A percentile compares a stretch with the other conserved stretches of the same genome.
Evolutionary conservation across 2,888 invertebrate species (phyloP).

Genomic region (Parthenolecanium corni): DNA sequence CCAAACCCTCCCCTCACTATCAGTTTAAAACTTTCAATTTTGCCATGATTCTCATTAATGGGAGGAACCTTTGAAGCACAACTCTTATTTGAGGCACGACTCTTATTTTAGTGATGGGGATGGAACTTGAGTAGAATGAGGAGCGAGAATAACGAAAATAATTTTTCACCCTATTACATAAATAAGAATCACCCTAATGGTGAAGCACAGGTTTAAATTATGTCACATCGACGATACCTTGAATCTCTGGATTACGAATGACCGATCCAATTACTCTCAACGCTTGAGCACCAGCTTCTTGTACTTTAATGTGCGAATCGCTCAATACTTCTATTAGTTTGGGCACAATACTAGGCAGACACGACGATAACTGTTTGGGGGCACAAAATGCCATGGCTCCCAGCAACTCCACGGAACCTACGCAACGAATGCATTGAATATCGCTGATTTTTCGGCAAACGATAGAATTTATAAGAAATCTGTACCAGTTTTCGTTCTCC

Average conservation of each 20-base stretch:
- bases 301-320: conserved; percentile 94
- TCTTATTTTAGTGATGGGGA: no score
- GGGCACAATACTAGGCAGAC: conserved; percentile 95
- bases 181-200: no score
- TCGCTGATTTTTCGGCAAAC: not conserved
- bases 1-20: no score
- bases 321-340: conserved; percentile 91
- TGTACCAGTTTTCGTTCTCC: conserved; percentile 88
- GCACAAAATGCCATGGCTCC: conserved; percentile 99
- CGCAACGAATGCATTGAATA: conserved; percentile 29
- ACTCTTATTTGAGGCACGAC: no score
- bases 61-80: no score
- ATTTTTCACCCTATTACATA: no score
- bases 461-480: conserved; percentile 13
- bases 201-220: no score
- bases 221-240: conserved; percentile 50
- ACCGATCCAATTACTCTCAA: conserved; percentile 93
- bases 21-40: no score
- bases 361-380: conserved; percentile 94
- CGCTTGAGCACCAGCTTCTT: conserved; percentile 92
- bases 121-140: no score
- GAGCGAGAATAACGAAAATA: no score
- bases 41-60: no score
- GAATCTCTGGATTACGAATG: conserved; percentile 96
- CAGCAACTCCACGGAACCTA: conserved; percentile 84